phyloP scores from a whole-genome alignment of 2,888 invertebrate genomes.

The Neocrepidodera transversa region DNA sequence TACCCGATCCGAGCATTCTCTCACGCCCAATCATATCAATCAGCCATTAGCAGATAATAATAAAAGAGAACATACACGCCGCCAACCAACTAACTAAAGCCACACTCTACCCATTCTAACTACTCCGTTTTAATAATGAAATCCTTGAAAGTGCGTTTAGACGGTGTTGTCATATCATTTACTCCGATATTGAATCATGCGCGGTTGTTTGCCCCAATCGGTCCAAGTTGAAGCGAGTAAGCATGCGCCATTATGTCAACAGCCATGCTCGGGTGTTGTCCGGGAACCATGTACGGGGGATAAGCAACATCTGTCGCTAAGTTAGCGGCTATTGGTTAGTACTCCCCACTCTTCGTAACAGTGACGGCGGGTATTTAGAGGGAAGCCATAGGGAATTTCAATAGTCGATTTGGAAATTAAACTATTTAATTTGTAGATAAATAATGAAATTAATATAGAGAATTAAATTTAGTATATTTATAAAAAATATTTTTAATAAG shows the following conservation, averaged over 20 bases:
- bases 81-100: not conserved
- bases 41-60: conserved; percentile 46
- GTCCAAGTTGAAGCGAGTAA: conserved; percentile 28
- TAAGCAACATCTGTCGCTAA: conserved; percentile 38
- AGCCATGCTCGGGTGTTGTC: conserved; percentile 49
- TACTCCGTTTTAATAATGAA: not conserved
- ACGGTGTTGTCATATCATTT: not conserved
- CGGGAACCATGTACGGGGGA: conserved; percentile 42
- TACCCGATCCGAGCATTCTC: conserved; percentile 33
- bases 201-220: conserved; percentile 46
- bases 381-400: conserved; percentile 14
- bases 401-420: conserved; percentile 18
- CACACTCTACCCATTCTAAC: not conserved
- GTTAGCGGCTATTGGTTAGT: conserved; percentile 45
- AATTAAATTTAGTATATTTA: too few relatives aligned
- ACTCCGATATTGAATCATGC: conserved; percentile 23
- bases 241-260: conserved; percentile 42
- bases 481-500: too few relatives aligned
- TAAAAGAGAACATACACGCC: conserved; percentile 41
- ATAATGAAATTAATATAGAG: too few relatives aligned
- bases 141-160: conserved; percentile 5
- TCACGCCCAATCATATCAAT: conserved; percentile 41
- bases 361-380: conserved; percentile 37
- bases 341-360: conserved; percentile 42
- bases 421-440: too few relatives aligned